Evolutionary conservation across 2,888 invertebrate genomes (phyloP), one percentile per base, ranked within the genome.

Genomic region (Deilephila elpenor): DNA sequence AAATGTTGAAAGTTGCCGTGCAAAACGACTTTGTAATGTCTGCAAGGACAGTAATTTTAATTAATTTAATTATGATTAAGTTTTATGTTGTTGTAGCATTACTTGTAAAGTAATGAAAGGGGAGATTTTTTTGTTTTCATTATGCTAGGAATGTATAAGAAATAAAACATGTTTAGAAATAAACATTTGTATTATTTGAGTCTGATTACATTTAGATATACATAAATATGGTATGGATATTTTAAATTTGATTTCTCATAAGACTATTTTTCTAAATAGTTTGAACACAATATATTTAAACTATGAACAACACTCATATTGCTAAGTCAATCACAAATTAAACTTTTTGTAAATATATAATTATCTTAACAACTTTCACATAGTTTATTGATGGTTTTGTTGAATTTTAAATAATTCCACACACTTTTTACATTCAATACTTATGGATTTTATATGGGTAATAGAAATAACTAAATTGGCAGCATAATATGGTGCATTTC

Each of bases 121-220:
- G 83, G 83, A 87, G 84, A 86, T 88, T 90, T 32, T 25, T 92
- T 89, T 91, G 91, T 92, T 92, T 86, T 90, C 79, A 89, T 88
- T 90, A 86, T 89, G 87, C 83, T 90, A 88, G 85, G 91, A 82
- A 88, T 88, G 89, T 90, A 81, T 91, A 91, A 91, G 91, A 88
- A 91, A 88, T 91, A 91, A 89, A 91, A 80, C 77, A 85, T 90
- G 84, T 89, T 88, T 87, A 88, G 83, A 71, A 76, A 77, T 77
- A 76, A 72, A 25, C 8, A 61, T 61, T 74, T 73, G 70, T 78
- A 73, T 78, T 70, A 72, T 75, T 75, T 70, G n/a, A 59, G 32
- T 25, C 60, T 61, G 37, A 17, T 71, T 64, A 29, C 20, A 59
- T 29, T 19, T 17, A 59, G 5, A 32, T 6, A 56, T 34, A 19